These are phyloP conservation scores for Megalopta genalis DNA, from an alignment of 1,140 invertebrate genomes.

Conservation along the genomic window DNA sequence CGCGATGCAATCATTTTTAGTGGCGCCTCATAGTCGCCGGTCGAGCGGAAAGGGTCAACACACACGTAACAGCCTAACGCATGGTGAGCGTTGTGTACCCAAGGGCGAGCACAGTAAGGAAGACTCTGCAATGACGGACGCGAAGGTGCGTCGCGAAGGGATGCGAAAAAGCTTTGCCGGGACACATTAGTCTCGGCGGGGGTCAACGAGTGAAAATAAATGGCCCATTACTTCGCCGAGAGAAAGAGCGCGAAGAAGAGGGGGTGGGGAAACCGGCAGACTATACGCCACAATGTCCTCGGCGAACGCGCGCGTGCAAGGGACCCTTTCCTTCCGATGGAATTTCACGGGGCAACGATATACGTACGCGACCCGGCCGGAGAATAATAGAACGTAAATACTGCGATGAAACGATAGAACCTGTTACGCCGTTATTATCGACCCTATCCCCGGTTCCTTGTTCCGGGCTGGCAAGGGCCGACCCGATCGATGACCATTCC, in stretches of 20 bases:
- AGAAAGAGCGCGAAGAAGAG: neutral
- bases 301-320: neutral
- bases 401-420: slow-evolving; percentile 58
- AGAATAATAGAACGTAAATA: slow-evolving; percentile 65
- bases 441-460: neutral
- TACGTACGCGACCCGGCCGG: slow-evolving; percentile 27
- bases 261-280: neutral
- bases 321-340: slow-evolving; percentile 15
- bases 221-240: slow-evolving; percentile 67
- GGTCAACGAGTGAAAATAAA: slow-evolving; percentile 72
- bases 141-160: slow-evolving; percentile 48
- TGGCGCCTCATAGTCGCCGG: no score
- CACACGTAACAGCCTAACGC: no score
- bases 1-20: no score
- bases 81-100: no score
- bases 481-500: neutral
- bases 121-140: slow-evolving; percentile 39
- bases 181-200: slow-evolving; percentile 70
- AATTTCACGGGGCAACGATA: slow-evolving; percentile 59
- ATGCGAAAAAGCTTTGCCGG: slow-evolving; percentile 66
- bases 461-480: neutral
- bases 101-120: slow-evolving; percentile 40
- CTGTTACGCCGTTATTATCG: slow-evolving; percentile 55
- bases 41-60: no score
- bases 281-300: slow-evolving; percentile 42